Evolutionary conservation across 2,888 invertebrate genomes (phyloP).

Genomic region (Agrypnus murinus): DNA sequence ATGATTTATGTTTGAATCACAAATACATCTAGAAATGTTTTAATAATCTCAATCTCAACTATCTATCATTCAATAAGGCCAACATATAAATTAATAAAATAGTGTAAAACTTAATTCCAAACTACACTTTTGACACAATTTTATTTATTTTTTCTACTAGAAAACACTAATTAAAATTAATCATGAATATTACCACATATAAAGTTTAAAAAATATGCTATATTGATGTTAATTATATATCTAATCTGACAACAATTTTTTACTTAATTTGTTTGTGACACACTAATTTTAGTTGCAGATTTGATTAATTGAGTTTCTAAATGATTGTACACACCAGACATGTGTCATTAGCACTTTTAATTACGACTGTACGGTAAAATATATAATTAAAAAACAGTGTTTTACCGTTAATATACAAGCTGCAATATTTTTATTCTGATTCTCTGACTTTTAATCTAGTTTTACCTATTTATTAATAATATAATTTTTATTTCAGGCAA

Average conservation of each 20-base stretch:
- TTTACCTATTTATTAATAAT: slow-evolving; percentile 25
- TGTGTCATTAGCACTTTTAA: slow-evolving; percentile 39
- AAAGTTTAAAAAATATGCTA: slow-evolving; percentile 14
- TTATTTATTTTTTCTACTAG: no score
- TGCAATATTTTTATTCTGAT: slow-evolving; percentile 22
- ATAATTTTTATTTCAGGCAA: background rate
- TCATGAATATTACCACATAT: slow-evolving; percentile 24
- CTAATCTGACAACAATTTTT: slow-evolving; percentile 38
- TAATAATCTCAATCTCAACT: no score
- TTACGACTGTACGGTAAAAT: slow-evolving; percentile 29
- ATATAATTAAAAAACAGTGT: slow-evolving; percentile 32
- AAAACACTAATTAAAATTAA: slow-evolving; percentile 14
- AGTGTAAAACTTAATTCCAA: no score
- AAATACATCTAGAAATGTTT: no score
- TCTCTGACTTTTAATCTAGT: slow-evolving; percentile 31
- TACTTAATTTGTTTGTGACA: slow-evolving; percentile 42
- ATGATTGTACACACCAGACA: slow-evolving; percentile 27
- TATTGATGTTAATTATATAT: slow-evolving; percentile 16
- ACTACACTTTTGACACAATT: no score
- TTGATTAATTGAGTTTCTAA: slow-evolving; percentile 35
- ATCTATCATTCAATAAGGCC: no score
- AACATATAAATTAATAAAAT: no score
- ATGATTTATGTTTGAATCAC: no score
- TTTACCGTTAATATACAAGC: slow-evolving; percentile 32
- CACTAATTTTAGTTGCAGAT: slow-evolving; percentile 37